Base-by-base conservation (phyloP, 2,797 vertebrate species). In the Moxostoma hubbsi region DNA sequence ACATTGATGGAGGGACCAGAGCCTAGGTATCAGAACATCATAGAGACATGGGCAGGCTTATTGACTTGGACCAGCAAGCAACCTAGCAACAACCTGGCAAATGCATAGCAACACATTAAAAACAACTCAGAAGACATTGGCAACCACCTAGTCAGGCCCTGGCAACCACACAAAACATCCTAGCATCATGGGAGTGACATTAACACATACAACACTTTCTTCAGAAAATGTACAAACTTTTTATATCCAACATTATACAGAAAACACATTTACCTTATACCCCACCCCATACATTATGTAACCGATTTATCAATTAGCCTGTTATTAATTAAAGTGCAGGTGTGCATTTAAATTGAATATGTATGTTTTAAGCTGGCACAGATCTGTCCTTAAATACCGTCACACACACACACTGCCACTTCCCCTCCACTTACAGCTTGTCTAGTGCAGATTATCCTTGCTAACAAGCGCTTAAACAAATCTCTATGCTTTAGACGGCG, bases 381-480 rank as follows among this genome's bases (percentile, higher is more conserved):
- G 75, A 79, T 81, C 15, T 77, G 24, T 1, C 24, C 24, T 46
- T 46, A 64, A 46, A 63, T 15, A 64, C 43, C n/a, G 81, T 86
- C 82, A 77, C 86, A 87, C 84, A 88, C 84, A 88, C 82, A 89
- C 90, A 92, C 87, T 89, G 87, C 62, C 81, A 89, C 85, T 75
- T 81, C 81, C 81, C 74, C 76, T 89, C 88, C 85, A 84, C 89
- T 91, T 90, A 82, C 82, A 90, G 88, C 82, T 59, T 89, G 90
- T 89, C 90, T 89, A 84, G 83, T 88, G 62, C 68, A 72, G 74
- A 81, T 65, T 75, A 71, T 81, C 73, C 67, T 24, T 51, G 18
- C 82, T 89, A 89, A 90, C 78, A 45, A 85, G 86, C 81, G 88
- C 88, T 91, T 88, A 86, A 91, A 92, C 89, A 91, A 92, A 93